A percentile compares a stretch with the other conserved stretches of the same genome.
phyloP scores from a whole-genome alignment of 1,140 invertebrate species.

The Drosophila miranda region DNA sequence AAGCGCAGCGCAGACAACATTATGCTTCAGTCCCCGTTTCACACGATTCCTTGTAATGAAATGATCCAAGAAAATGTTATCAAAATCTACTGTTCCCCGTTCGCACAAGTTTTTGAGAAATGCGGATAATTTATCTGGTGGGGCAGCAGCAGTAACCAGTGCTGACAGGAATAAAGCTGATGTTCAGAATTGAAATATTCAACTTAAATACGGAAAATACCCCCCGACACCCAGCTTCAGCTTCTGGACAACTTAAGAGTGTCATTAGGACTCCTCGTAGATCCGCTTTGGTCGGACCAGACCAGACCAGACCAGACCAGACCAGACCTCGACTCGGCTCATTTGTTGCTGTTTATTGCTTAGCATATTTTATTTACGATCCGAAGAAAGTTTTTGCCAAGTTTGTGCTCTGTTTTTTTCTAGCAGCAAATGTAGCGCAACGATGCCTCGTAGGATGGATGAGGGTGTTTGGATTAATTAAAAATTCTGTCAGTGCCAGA shows the following conservation, averaged over 20 bases:
- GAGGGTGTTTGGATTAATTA: slow-evolving; percentile 51
- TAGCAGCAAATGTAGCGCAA: slow-evolving; percentile 64
- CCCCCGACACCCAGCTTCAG: background rate
- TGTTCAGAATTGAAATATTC: slow-evolving; percentile 43
- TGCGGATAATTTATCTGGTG: slow-evolving; percentile 39
- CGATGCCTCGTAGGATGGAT: slow-evolving; percentile 7
- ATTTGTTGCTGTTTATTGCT: slow-evolving; percentile 59
- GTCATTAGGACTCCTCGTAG: slow-evolving; percentile 27
- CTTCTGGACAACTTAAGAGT: background rate
- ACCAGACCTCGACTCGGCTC: slow-evolving; percentile 19
- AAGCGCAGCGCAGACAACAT: slow-evolving; percentile 36
- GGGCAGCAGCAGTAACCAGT: slow-evolving; percentile 29
- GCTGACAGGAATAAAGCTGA: slow-evolving; percentile 46
- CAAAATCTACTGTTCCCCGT: slow-evolving; percentile 48
- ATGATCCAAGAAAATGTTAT: slow-evolving; percentile 42
- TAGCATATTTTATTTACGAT: slow-evolving; percentile 54
- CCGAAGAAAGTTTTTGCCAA: slow-evolving; percentile 30
- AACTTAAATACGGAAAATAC: slow-evolving; percentile 17
- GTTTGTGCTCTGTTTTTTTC: slow-evolving; percentile 18
- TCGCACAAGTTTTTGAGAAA: slow-evolving; percentile 43
- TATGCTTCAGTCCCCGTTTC: slow-evolving; percentile 4
- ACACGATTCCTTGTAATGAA: slow-evolving; percentile 28
- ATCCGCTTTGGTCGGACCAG: slow-evolving; percentile 10
- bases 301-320: slow-evolving; percentile 2
- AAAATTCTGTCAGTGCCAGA: slow-evolving; percentile 36